Evolutionary conservation across 2,797 vertebrate species (phyloP).

Genomic region (Hydrophis major): DNA sequence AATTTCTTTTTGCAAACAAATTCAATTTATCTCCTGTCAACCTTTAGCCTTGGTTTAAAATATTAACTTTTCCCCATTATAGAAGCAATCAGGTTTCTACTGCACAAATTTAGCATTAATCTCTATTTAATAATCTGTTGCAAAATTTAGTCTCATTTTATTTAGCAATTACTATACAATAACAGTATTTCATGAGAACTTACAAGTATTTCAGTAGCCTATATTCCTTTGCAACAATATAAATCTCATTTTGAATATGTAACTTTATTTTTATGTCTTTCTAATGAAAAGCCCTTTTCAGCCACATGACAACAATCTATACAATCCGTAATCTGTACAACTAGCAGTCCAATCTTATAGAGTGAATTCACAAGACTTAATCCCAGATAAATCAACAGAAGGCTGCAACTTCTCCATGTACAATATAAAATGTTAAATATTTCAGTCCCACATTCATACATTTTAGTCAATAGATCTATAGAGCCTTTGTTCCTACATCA

Average conservation of each 20-base stretch:
- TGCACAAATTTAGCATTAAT: conserved; percentile 66
- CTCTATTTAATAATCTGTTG: conserved; percentile 59
- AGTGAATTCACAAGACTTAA: not conserved
- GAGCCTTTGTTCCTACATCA: not conserved
- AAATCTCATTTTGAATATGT: conserved; percentile 22
- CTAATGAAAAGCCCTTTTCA: not conserved
- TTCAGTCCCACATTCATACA: not conserved
- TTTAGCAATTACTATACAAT: conserved; percentile 42
- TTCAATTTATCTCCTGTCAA: conserved; percentile 80
- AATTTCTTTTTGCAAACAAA: conserved; percentile 79
- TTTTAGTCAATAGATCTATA: not conserved
- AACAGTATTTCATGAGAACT: conserved; percentile 41
- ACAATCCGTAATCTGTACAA: not conserved
- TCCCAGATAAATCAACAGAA: not conserved
- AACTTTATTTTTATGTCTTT: conserved; percentile 18
- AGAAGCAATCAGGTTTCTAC: conserved; percentile 67
- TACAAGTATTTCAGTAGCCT: conserved; percentile 29
- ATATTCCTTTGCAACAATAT: not conserved
- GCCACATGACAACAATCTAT: not conserved
- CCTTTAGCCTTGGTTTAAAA: conserved; percentile 74
- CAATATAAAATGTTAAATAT: not conserved
- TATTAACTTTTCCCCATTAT: conserved; percentile 72
- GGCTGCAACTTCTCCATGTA: not conserved
- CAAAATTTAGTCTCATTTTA: conserved; percentile 55
- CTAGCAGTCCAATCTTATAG: not conserved